phyloP scores from a whole-genome alignment of 2,113 vertebrate genomes.

The Procapra przewalskii region DNA sequence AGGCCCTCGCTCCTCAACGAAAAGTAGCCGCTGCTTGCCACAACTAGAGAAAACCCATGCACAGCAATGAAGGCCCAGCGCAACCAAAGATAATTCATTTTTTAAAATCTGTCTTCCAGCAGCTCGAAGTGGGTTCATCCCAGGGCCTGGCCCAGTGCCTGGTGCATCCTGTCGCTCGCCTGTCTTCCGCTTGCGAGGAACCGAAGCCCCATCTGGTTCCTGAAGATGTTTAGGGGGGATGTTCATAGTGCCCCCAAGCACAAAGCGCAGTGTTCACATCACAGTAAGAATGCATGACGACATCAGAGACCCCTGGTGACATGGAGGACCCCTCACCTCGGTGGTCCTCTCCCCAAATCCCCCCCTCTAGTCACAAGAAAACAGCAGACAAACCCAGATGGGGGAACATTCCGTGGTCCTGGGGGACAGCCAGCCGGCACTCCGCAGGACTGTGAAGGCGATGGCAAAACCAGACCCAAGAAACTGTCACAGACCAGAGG shows the following conservation, averaged over 20 bases:
- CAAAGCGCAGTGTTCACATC: background rate
- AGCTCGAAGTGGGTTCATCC: background rate
- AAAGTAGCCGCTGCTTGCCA: background rate
- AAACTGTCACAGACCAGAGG: background rate
- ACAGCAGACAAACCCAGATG: background rate
- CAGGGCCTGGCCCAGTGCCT: background rate
- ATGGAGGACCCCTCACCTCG: no score
- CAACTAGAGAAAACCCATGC: background rate
- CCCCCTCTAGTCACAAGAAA: background rate
- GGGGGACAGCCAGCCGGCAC: background rate
- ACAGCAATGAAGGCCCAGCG: background rate
- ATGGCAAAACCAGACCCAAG: background rate
- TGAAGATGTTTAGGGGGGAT: background rate
- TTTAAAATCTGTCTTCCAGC: background rate
- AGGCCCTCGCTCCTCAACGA: background rate
- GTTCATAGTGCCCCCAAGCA: background rate
- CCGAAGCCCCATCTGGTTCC: background rate
- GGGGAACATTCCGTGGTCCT: background rate
- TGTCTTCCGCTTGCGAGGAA: background rate
- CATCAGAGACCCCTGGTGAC: background rate
- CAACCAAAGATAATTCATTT: background rate
- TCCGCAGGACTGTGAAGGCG: no score
- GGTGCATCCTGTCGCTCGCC: rapidly evolving
- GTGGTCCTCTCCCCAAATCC: background rate
- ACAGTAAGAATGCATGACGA: rapidly evolving